Conservation (phyloP, 2,797 vertebrate species). For the Todus mexicanus region DNA sequence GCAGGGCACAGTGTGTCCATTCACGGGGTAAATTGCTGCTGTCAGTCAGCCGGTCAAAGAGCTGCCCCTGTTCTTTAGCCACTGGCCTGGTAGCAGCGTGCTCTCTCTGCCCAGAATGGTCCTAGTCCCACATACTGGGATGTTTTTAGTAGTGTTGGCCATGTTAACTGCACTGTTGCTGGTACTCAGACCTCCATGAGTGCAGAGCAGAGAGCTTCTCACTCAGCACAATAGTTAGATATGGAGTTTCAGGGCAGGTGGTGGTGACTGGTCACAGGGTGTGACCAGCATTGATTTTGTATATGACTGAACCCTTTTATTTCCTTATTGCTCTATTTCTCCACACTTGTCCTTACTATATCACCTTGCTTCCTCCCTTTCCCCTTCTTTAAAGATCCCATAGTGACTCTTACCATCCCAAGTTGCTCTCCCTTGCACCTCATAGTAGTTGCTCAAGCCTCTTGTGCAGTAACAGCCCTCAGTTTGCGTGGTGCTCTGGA, state of each 20-base stretch:
- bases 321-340: not conserved
- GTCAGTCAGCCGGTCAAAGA: not conserved
- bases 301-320: not conserved
- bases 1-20: not conserved
- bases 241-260: not conserved
- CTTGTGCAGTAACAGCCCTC: not conserved
- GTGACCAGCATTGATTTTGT: not conserved
- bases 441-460: not conserved
- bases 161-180: not conserved
- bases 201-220: not conserved
- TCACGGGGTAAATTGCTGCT: rapidly evolving
- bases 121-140: rapidly evolving
- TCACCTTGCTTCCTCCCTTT: not conserved
- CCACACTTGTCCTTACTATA: not conserved
- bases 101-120: rapidly evolving
- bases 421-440: not conserved
- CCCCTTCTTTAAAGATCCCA: not conserved
- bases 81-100: rapidly evolving
- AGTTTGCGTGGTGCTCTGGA: not conserved
- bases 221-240: not conserved
- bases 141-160: not conserved
- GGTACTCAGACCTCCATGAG: not conserved
- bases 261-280: not conserved
- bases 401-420: not conserved
- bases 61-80: not conserved